phyloP scores from a whole-genome alignment of 2,888 invertebrate species.

The Cryptus viduatorius region DNA sequence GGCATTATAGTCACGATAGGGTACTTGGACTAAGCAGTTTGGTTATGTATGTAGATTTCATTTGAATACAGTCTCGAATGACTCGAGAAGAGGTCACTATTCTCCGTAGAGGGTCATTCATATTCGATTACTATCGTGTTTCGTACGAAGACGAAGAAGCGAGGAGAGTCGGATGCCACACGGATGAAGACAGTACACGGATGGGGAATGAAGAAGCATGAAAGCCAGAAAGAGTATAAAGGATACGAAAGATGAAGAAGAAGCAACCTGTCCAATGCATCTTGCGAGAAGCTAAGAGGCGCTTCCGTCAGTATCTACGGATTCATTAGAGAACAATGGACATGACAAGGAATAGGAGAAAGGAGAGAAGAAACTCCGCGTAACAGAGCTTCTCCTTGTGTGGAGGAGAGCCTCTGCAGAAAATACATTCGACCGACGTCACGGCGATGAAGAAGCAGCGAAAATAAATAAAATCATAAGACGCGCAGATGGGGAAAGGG shows the following conservation, averaged over 20 bases:
- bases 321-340: constrained; percentile 84
- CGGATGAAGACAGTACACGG: constrained; percentile 26
- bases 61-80: constrained; percentile 59
- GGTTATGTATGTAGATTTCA: constrained; percentile 48
- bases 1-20: constrained; percentile 48
- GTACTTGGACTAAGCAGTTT: constrained; percentile 40
- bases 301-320: constrained; percentile 84
- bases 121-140: constrained; percentile 64
- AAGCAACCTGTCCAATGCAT: constrained; percentile 79
- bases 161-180: constrained; percentile 33
- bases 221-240: constrained; percentile 28
- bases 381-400: constrained; percentile 73
- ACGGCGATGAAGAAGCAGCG: background rate
- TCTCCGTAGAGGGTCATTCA: constrained; percentile 57
- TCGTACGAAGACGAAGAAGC: constrained; percentile 38
- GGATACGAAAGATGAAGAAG: constrained; percentile 64
- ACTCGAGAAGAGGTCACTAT: constrained; percentile 58
- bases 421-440: constrained; percentile 45
- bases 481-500: constrained; percentile 10
- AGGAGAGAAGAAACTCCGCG: constrained; percentile 67
- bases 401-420: constrained; percentile 37
- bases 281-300: constrained; percentile 74
- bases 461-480: constrained; percentile 21
- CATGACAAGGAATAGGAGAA: constrained; percentile 78
- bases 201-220: constrained; percentile 38